Conservation (phyloP, 1,140 invertebrate genomes). For the Steinernema khuongi region DNA sequence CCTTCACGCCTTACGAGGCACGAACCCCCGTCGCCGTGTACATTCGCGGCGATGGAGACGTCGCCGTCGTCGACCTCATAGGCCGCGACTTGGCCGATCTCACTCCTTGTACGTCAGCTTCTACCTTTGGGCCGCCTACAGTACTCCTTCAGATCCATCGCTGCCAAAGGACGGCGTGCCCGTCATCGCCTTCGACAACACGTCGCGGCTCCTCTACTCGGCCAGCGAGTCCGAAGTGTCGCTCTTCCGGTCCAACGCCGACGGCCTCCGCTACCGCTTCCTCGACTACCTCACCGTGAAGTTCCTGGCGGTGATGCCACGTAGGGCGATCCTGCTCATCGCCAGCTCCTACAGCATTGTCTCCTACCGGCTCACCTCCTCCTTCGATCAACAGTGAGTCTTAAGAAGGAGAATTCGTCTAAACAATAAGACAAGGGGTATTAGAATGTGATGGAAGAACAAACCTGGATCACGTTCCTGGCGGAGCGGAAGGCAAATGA, state of each 20-base stretch:
- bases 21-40: not conserved
- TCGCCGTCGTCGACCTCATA: conserved; percentile 20
- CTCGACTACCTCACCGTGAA: conserved; percentile 44
- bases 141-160: conserved; percentile 18
- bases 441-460: no score
- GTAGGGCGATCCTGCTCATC: conserved; percentile 43
- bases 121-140: not conserved
- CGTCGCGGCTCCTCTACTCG: conserved; percentile 36
- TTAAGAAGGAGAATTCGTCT: no score
- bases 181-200: conserved; percentile 42
- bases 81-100: conserved; percentile 29
- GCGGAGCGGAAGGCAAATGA: no score
- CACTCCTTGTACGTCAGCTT: conserved; percentile 19
- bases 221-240: conserved; percentile 22
- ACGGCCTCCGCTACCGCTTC: conserved; percentile 28
- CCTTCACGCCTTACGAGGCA: conserved; percentile 22
- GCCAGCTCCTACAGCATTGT: conserved; percentile 50
- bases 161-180: conserved; percentile 29
- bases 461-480: no score
- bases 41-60: not conserved
- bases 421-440: not conserved
- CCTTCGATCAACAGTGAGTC: conserved; percentile 44
- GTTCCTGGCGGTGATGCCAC: conserved; percentile 42
- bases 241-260: conserved; percentile 30
- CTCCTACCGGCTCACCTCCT: conserved; percentile 49